These are phyloP conservation scores for Cylindroiulus punctatus DNA, from an alignment of 2,888 invertebrate genomes.

Conservation along the genomic window DNA sequence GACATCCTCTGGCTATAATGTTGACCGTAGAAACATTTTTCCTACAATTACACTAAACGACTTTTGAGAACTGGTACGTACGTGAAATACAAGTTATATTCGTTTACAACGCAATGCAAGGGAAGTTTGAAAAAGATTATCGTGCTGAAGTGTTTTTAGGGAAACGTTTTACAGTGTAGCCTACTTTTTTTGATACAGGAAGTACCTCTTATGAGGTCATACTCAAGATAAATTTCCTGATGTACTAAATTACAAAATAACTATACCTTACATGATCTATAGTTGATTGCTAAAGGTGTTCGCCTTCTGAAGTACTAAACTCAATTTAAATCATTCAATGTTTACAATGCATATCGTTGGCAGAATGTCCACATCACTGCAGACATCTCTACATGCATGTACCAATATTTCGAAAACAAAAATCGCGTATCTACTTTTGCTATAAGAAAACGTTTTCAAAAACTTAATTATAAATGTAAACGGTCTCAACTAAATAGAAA, in stretches of 20 bases:
- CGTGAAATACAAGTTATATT: conserved; percentile 11
- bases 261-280: too few relatives aligned
- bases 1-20: conserved; percentile 3
- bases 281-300: too few relatives aligned
- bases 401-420: too few relatives aligned
- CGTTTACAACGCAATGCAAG: background rate
- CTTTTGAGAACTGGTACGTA: conserved; percentile 6
- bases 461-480: too few relatives aligned
- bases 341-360: too few relatives aligned
- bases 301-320: background rate
- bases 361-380: background rate
- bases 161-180: background rate
- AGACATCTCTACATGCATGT: too few relatives aligned
- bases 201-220: background rate
- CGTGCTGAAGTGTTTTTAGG: background rate
- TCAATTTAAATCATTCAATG: background rate
- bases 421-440: too few relatives aligned
- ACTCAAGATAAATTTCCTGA: background rate
- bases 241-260: too few relatives aligned
- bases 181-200: conserved; percentile 14
- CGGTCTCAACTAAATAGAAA: too few relatives aligned
- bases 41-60: background rate
- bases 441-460: too few relatives aligned
- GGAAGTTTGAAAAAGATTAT: conserved; percentile 32
- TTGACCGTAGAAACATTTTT: conserved; percentile 23